A percentile compares a stretch with the other conserved stretches of the same genome.
These are phyloP conservation scores for Cenopis cana DNA, from an alignment of 2,888 invertebrate genomes.

Conservation along the genomic window DNA sequence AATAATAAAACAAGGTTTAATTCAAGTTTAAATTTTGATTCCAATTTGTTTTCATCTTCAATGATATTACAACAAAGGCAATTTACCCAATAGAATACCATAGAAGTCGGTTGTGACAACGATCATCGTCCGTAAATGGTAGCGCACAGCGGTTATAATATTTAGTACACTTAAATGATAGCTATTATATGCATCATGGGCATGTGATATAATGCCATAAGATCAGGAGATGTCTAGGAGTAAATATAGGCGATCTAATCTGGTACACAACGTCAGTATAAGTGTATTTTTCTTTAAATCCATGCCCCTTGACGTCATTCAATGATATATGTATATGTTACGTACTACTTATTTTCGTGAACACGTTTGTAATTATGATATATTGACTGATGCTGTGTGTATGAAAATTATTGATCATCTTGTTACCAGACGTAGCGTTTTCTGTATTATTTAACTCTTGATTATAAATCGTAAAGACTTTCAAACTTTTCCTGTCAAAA, in stretches of 20 bases:
- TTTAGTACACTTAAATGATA: neutral
- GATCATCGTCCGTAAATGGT: neutral
- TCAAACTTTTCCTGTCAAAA: too few species aligned
- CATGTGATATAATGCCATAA: conserved; percentile 19
- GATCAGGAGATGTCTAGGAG: conserved; percentile 30
- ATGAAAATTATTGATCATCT: conserved; percentile 19
- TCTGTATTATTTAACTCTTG: too few species aligned
- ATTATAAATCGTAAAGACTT: too few species aligned
- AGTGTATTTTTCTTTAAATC: conserved; percentile 43
- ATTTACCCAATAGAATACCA: neutral
- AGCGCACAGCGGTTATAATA: neutral
- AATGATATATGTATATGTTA: conserved; percentile 38
- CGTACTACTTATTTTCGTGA: conserved; percentile 27
- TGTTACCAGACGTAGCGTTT: neutral
- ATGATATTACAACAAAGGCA: neutral
- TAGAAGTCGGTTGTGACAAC: neutral
- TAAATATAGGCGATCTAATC: conserved; percentile 41
- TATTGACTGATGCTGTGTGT: conserved; percentile 19
- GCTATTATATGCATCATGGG: neutral
- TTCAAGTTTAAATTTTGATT: too few species aligned
- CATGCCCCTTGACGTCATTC: conserved; percentile 40
- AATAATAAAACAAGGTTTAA: too few species aligned
- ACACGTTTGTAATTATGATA: conserved; percentile 34
- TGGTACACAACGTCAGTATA: conserved; percentile 38
- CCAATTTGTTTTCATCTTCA: too few species aligned